Percentiles rank a stretch among this genome's conserved stretches.
These are phyloP conservation scores for Plusia festucae DNA, from an alignment of 2,888 invertebrate species.

Conservation along the genomic window DNA sequence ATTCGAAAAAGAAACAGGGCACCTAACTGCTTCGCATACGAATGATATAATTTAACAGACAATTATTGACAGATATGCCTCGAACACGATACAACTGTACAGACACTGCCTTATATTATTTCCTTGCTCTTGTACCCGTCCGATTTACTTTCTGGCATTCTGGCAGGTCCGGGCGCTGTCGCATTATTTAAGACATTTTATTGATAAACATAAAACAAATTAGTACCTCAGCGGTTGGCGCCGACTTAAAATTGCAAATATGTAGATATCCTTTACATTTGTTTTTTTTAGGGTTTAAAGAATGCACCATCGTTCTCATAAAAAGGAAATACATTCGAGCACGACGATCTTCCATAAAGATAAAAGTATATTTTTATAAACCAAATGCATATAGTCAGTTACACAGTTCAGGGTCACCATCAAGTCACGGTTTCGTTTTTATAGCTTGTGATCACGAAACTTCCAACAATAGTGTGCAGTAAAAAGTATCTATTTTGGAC, in stretches of 20 bases:
- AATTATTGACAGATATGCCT: conserved; percentile 5
- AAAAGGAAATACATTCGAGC: conserved; percentile 28
- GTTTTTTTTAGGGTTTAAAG: background rate
- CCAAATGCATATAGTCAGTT: conserved; percentile 27
- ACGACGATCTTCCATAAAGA: conserved; percentile 42
- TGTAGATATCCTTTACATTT: background rate
- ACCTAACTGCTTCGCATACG: conserved; percentile 1
- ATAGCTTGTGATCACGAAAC: conserved; percentile 61
- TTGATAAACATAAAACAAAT: conserved; percentile 8
- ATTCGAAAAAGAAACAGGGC: conserved; percentile 2
- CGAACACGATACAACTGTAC: background rate
- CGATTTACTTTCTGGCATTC: background rate
- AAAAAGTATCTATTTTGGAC: conserved; percentile 49
- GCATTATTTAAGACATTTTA: background rate
- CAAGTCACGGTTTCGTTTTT: conserved; percentile 55
- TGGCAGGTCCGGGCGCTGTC: background rate
- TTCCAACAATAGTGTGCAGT: conserved; percentile 41
- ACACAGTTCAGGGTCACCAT: conserved; percentile 47
- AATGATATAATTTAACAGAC: conserved; percentile 5
- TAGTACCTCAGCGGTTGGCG: background rate
- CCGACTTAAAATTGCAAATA: background rate
- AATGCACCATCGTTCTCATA: conserved; percentile 7
- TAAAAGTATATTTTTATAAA: conserved; percentile 39
- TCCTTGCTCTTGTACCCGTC: background rate
- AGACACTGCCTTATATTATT: background rate